These are phyloP conservation scores for Coracias cyanogaster DNA, from an alignment of 2,797 vertebrate species.

Conservation along the genomic window DNA sequence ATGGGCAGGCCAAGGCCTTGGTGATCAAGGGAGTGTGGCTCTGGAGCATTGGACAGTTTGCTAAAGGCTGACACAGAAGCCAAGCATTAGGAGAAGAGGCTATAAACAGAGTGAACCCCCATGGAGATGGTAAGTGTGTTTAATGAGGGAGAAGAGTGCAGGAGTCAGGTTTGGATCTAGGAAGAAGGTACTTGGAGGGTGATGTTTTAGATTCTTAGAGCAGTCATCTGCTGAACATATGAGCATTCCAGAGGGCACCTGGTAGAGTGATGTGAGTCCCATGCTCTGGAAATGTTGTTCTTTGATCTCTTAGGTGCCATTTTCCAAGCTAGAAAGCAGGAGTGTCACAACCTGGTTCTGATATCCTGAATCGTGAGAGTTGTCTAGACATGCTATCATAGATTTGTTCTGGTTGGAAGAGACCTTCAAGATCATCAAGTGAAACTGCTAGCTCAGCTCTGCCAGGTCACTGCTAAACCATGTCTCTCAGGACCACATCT, in stretches of 20 bases:
- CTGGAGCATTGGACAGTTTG: neutral
- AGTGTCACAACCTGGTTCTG: neutral
- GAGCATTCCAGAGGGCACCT: neutral
- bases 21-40: accelerated
- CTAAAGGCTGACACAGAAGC: neutral
- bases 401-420: too few species aligned
- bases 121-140: neutral
- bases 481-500: too few species aligned
- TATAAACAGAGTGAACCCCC: neutral
- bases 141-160: accelerated
- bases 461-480: too few species aligned
- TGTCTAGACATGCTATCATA: neutral
- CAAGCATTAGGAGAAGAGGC: neutral
- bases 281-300: neutral
- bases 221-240: neutral
- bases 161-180: neutral
- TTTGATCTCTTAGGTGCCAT: neutral
- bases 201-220: neutral
- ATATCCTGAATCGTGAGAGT: neutral
- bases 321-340: neutral
- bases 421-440: too few species aligned
- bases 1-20: neutral
- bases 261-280: neutral
- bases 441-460: too few species aligned
- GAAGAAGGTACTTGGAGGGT: accelerated